Base-by-base conservation (phyloP, 2,888 invertebrate species). In the Hypomecis atomaria region DNA sequence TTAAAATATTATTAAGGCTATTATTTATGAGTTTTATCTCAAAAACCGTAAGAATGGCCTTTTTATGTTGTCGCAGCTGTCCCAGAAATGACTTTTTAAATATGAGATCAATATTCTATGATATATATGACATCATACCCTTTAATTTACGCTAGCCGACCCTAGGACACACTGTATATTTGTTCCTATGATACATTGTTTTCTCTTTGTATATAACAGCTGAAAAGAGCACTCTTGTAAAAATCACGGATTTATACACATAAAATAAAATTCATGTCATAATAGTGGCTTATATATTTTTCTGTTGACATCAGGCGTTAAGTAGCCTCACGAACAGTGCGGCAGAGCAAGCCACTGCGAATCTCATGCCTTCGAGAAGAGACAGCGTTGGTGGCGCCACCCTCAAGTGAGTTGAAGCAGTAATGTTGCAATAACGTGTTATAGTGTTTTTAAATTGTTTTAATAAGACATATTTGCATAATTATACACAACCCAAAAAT, bases 301-400 rank as follows among this genome's bases (percentile, higher is more conserved):
- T 63, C 37, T 71, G 48, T 60, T 60, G 36, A 11, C 60, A 45
- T 60, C 87, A 97, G 96, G 97, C 97, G 36, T 89, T 98, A 75
- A 96, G 95, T 78, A 96, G 96, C 81, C 95, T 98, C 94, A 95
- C 96, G 11, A 93, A 87, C 66, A 94, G 94, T 70, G 94, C 95
- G 43, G 94, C 94, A 9, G 92, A 90, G 43, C 90, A 90, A 57
- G 87, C 91, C 3, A 78, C 93, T 5, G 94, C 94, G 48, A 94
- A 94, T 42, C 85, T 96, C 5, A 84, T 95, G 87, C 95, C 96
- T 43, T 96, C 96, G 0, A 93, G 94, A 74, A 90, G 96, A 75
- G 95, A 96, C 76, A 95, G 94, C 82, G 88, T 94, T 68, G 87
- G 95, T 69, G 92, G 95, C 52, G 94, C 95, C 8, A 93, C 94